These are phyloP conservation scores for Nymphalis polychloros DNA, from an alignment of 2,888 invertebrate species.

Conservation along the genomic window DNA sequence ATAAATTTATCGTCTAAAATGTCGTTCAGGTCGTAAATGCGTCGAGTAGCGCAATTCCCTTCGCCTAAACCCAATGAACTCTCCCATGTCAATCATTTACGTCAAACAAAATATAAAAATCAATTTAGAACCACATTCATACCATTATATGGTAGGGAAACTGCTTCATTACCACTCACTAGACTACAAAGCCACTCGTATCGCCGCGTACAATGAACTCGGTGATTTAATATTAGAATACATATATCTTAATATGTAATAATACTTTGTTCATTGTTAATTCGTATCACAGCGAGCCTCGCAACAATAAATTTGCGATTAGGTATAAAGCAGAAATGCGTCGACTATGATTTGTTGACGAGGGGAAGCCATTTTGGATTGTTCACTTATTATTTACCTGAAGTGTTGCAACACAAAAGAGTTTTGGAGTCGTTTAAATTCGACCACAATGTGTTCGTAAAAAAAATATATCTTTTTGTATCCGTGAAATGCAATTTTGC, in stretches of 20 bases:
- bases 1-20: constrained; percentile 69
- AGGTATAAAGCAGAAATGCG: constrained; percentile 71
- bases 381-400: constrained; percentile 70
- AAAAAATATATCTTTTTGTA: constrained; percentile 58
- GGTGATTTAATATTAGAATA: constrained; percentile 61
- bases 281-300: constrained; percentile 70
- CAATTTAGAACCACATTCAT: constrained; percentile 69
- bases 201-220: constrained; percentile 57
- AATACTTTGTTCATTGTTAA: constrained; percentile 77
- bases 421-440: constrained; percentile 66
- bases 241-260: constrained; percentile 63
- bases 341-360: constrained; percentile 66
- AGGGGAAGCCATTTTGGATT: constrained; percentile 63
- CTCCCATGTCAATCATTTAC: constrained; percentile 78
- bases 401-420: constrained; percentile 55
- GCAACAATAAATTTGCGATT: constrained; percentile 79
- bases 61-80: constrained; percentile 45
- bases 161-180: constrained; percentile 75
- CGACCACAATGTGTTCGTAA: constrained; percentile 67
- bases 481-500: constrained; percentile 69
- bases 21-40: constrained; percentile 71
- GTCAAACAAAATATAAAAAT: constrained; percentile 82
- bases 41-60: constrained; percentile 53
- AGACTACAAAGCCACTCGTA: constrained; percentile 63
- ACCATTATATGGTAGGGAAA: constrained; percentile 69